A percentile compares a stretch with the other conserved stretches of the same genome.
Evolutionary conservation across 1,140 invertebrate genomes (phyloP).

Genomic region (Berghia stephanieae): DNA sequence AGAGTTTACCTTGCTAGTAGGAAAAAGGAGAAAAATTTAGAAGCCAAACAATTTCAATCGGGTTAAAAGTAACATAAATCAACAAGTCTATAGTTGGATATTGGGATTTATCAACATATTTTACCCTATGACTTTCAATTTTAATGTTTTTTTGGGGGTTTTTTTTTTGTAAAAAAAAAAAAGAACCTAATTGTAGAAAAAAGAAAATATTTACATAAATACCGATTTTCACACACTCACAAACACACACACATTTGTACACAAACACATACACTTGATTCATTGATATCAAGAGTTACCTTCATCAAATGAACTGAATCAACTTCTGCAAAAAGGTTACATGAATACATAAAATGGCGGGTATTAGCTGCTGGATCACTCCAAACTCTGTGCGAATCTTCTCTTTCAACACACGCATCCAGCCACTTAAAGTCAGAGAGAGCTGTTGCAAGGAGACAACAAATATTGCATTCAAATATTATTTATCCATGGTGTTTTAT

Average conservation of each 20-base stretch:
- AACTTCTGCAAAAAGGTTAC: constrained; percentile 51
- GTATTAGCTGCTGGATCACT: constrained; percentile 34
- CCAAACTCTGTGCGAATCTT: constrained; percentile 56
- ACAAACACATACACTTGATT: too few relatives aligned
- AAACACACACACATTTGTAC: not conserved
- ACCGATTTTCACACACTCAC: not conserved
- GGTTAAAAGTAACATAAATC: too few relatives aligned
- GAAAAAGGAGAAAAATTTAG: not conserved
- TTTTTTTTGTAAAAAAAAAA: too few relatives aligned
- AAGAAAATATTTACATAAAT: not conserved
- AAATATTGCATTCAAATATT: constrained; percentile 5
- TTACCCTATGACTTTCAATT: not conserved
- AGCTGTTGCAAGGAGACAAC: constrained; percentile 29
- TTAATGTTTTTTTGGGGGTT: too few relatives aligned
- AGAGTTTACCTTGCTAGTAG: constrained; percentile 46
- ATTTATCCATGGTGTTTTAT: too few relatives aligned
- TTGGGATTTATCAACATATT: not conserved
- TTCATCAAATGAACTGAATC: constrained; percentile 59
- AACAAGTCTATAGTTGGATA: too few relatives aligned
- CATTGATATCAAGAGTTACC: too few relatives aligned
- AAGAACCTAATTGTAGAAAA: not conserved
- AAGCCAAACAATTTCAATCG: too few relatives aligned
- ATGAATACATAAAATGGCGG: constrained; percentile 44
- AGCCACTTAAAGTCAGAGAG: constrained; percentile 58
- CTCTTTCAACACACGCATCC: constrained; percentile 56